These are phyloP conservation scores for Xylocampa areola DNA, from an alignment of 2,888 invertebrate species.

Conservation along the genomic window DNA sequence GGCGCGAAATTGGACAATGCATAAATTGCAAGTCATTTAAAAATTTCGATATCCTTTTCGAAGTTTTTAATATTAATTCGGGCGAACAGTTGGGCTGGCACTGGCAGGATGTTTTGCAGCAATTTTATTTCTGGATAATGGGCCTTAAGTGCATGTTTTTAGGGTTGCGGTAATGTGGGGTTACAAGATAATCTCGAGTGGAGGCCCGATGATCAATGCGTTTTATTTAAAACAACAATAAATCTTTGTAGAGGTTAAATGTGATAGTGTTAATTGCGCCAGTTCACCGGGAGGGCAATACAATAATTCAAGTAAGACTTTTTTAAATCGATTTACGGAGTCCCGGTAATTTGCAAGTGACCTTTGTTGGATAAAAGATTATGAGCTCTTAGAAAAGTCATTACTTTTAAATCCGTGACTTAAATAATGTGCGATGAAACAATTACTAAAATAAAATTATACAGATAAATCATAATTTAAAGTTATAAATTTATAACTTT, in stretches of 20 bases:
- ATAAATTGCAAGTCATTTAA: conserved; percentile 80
- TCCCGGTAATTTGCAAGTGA: conserved; percentile 62
- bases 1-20: conserved; percentile 81
- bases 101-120: conserved; percentile 45
- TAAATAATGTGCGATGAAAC: conserved; percentile 5
- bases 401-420: no score
- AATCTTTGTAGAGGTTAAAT: conserved; percentile 61
- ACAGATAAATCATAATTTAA: no score
- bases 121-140: conserved; percentile 57
- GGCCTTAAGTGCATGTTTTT: conserved; percentile 55
- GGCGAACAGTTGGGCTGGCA: conserved; percentile 29
- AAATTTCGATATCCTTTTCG: conserved; percentile 52
- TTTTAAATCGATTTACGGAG: conserved; percentile 57
- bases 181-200: conserved; percentile 51
- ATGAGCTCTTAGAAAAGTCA: conserved; percentile 29
- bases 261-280: conserved; percentile 63
- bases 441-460: background rate
- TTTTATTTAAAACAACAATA: conserved; percentile 75
- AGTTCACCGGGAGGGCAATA: conserved; percentile 49
- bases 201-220: conserved; percentile 69
- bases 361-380: conserved; percentile 43
- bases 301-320: conserved; percentile 62
- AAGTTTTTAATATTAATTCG: conserved; percentile 45
- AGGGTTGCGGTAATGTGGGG: conserved; percentile 43
- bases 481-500: no score